Percentiles rank a stretch among this genome's conserved stretches.
phyloP scores from a whole-genome alignment of 2,888 invertebrate species.

The Galerucella nymphaeae region DNA sequence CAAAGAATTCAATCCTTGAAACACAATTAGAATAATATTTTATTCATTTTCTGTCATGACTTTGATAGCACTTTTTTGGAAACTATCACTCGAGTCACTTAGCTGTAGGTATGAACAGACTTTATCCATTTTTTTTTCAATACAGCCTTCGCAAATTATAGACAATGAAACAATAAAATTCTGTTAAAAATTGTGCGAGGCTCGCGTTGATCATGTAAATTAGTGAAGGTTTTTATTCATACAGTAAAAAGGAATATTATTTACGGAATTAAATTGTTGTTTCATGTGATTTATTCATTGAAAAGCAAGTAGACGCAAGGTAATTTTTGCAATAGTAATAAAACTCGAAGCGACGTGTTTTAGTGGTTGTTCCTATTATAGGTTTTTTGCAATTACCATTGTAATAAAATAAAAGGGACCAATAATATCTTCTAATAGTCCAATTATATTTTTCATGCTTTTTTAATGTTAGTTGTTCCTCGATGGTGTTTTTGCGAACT shows the following conservation, averaged over 20 bases:
- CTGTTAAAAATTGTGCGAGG: not conserved
- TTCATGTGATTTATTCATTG: conserved; percentile 4
- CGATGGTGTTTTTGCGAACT: not conserved
- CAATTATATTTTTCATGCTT: too few relatives aligned
- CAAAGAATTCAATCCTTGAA: too few relatives aligned
- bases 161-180: not conserved
- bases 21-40: too few relatives aligned
- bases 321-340: not conserved
- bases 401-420: too few relatives aligned
- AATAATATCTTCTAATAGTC: too few relatives aligned
- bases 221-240: not conserved
- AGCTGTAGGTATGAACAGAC: too few relatives aligned
- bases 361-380: too few relatives aligned
- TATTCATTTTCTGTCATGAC: too few relatives aligned
- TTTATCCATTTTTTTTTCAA: too few relatives aligned
- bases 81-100: too few relatives aligned
- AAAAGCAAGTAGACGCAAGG: not conserved
- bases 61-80: too few relatives aligned
- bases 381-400: not conserved
- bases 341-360: conserved; percentile 3
- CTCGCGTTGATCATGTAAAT: not conserved
- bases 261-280: not conserved
- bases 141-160: not conserved
- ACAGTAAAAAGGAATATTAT: not conserved
- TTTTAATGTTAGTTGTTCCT: not conserved